These are phyloP conservation scores for Mythimna loreyi DNA, from an alignment of 2,888 invertebrate genomes.

Conservation along the genomic window DNA sequence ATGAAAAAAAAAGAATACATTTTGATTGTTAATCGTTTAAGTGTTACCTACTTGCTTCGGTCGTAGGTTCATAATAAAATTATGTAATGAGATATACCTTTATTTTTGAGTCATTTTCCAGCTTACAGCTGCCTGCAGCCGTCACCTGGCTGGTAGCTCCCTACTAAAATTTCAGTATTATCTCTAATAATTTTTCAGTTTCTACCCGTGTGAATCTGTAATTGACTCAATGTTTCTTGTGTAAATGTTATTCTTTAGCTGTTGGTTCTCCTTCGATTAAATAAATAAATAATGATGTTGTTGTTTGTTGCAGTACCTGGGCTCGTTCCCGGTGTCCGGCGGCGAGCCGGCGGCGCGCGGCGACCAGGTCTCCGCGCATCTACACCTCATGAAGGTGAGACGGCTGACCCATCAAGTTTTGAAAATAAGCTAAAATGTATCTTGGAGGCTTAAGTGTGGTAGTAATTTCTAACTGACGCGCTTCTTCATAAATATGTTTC, in stretches of 20 bases:
- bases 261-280: too few species aligned
- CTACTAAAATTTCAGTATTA: too few species aligned
- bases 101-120: background rate
- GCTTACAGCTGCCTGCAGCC: too few species aligned
- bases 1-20: background rate
- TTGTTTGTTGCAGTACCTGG: slow-evolving; percentile 92
- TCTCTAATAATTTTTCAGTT: too few species aligned
- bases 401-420: background rate
- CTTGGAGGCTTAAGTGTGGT: too few species aligned
- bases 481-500: too few species aligned
- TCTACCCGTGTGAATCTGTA: too few species aligned
- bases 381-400: slow-evolving; percentile 92
- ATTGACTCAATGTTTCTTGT: too few species aligned
- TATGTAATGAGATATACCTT: too few species aligned
- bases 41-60: background rate
- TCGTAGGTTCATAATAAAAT: background rate
- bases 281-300: too few species aligned
- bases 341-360: slow-evolving; percentile 92
- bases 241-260: too few species aligned
- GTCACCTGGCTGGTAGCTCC: background rate
- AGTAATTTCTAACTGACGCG: too few species aligned
- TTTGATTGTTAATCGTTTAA: slow-evolving; percentile 16
- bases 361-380: slow-evolving; percentile 92
- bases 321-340: slow-evolving; percentile 94
- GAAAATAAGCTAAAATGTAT: background rate